Evolutionary conservation across 2,113 vertebrate genomes (phyloP).

Genomic region (Condylura cristata): DNA sequence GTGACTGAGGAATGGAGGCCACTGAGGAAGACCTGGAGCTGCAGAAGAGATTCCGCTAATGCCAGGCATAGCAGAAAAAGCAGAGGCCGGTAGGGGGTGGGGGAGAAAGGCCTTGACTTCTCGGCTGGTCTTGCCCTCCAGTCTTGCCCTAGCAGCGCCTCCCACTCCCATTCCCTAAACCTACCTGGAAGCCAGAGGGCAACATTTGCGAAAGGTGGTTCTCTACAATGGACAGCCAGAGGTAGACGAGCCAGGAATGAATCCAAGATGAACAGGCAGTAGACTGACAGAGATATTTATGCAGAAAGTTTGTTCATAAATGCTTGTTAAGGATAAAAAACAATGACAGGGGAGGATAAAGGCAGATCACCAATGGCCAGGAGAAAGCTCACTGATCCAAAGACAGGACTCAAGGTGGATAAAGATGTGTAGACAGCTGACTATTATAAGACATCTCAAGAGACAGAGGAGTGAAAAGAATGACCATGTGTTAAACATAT

Average conservation of each 20-base stretch:
- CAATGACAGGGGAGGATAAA: not conserved
- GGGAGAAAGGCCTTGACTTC: not conserved
- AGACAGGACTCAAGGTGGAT: not conserved
- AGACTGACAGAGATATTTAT: not conserved
- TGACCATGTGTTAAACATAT: not conserved
- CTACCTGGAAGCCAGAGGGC: not conserved
- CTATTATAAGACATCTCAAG: conserved; percentile 4
- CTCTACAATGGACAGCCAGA: not conserved
- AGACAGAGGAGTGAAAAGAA: not conserved
- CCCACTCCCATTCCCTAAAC: not conserved
- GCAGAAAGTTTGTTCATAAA: not conserved
- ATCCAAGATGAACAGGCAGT: not conserved
- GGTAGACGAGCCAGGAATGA: not conserved
- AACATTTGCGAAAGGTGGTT: not conserved
- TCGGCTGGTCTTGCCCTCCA: not conserved
- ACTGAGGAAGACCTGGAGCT: not conserved
- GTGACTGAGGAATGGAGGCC: not conserved
- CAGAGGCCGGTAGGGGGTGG: not conserved
- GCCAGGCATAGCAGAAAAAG: not conserved
- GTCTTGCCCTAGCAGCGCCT: not conserved
- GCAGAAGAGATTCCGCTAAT: not conserved
- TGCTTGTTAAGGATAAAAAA: not conserved
- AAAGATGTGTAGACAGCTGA: not conserved
- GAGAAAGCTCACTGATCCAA: not conserved
- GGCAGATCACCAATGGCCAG: not conserved